Evolutionary conservation across 2,888 invertebrate species (phyloP), one percentile per base, ranked within the genome.

Genomic region (Laspeyria flexula): DNA sequence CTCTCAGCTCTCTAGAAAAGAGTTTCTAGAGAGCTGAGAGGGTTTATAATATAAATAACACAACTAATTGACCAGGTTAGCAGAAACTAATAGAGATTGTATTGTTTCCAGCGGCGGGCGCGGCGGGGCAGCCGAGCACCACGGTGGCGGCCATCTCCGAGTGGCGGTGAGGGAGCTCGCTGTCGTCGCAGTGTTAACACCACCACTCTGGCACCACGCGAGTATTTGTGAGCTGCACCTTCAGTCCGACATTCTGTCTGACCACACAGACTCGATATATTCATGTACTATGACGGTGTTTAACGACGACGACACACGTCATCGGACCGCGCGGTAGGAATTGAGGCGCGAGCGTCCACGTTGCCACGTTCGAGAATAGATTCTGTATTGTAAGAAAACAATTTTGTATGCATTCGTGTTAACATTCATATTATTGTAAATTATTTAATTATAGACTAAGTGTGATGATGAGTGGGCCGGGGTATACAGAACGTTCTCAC

Each of bases 41-140:
- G n/a, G n/a, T n/a, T n/a, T n/a, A n/a, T n/a, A n/a, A n/a, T n/a
- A n/a, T n/a, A n/a, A n/a, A n/a, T n/a, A n/a, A n/a, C n/a, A n/a
- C n/a, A n/a, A n/a, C n/a, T n/a, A n/a, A n/a, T n/a, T n/a, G n/a
- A n/a, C n/a, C n/a, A n/a, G n/a, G n/a, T n/a, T n/a, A n/a, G n/a
- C n/a, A n/a, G n/a, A n/a, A n/a, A n/a, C n/a, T n/a, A n/a, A n/a
- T n/a, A n/a, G n/a, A n/a, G n/a, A n/a, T 44, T 25, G 41, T 44
- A 13, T 54, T 46, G 43, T 67, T 48, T 38, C 31, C 77, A 79
- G 82, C 83, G 65, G 85, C 85, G 43, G 90, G 86, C 53, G 81
- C 83, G 58, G 85, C 86, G 71, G 94, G 93, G 43, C 93, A 94
- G 80, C 94, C 95, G 58, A 93, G 93, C 78, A 94, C 94, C 73